These are phyloP conservation scores for Druon quercuslanigerum DNA, from an alignment of 1,140 invertebrate genomes.

Conservation along the genomic window DNA sequence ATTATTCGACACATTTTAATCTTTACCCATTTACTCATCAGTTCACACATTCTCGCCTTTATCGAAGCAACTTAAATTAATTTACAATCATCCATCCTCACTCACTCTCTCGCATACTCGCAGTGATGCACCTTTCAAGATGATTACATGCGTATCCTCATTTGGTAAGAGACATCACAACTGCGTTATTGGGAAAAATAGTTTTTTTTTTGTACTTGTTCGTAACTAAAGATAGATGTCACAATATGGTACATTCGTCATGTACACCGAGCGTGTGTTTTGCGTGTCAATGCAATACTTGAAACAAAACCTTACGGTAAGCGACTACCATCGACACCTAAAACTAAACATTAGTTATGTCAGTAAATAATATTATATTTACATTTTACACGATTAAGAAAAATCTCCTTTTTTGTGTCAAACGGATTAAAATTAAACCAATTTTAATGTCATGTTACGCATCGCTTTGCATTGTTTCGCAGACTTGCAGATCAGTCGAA, in stretches of 20 bases:
- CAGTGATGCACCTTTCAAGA: slow-evolving; percentile 41
- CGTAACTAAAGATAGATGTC: slow-evolving; percentile 50
- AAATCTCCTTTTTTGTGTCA: slow-evolving; percentile 34
- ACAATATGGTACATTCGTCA: slow-evolving; percentile 28
- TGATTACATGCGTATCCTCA: slow-evolving; percentile 58
- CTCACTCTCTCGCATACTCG: slow-evolving; percentile 36
- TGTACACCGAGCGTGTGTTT: slow-evolving; percentile 26
- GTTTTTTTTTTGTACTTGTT: slow-evolving; percentile 62
- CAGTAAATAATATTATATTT: slow-evolving; percentile 62
- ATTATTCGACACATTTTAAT: slow-evolving; percentile 56
- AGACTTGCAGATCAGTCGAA: slow-evolving; percentile 1
- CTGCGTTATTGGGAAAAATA: slow-evolving; percentile 62
- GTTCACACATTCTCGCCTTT: not conserved
- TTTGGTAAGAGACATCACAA: slow-evolving; percentile 66
- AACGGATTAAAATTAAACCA: slow-evolving; percentile 34
- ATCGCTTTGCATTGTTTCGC: not conserved
- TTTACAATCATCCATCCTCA: slow-evolving; percentile 42
- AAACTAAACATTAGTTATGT: slow-evolving; percentile 56
- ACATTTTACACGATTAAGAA: slow-evolving; percentile 48
- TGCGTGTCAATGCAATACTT: slow-evolving; percentile 53
- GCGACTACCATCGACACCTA: slow-evolving; percentile 42
- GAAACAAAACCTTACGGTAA: slow-evolving; percentile 47
- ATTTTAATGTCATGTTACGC: slow-evolving; percentile 29
- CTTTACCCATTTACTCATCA: slow-evolving; percentile 42
- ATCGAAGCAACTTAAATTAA: slow-evolving; percentile 31